Percentiles rank a stretch among this genome's conserved stretches.
phyloP scores from a whole-genome alignment of 2,888 invertebrate species.

The Archips crataeganus region DNA sequence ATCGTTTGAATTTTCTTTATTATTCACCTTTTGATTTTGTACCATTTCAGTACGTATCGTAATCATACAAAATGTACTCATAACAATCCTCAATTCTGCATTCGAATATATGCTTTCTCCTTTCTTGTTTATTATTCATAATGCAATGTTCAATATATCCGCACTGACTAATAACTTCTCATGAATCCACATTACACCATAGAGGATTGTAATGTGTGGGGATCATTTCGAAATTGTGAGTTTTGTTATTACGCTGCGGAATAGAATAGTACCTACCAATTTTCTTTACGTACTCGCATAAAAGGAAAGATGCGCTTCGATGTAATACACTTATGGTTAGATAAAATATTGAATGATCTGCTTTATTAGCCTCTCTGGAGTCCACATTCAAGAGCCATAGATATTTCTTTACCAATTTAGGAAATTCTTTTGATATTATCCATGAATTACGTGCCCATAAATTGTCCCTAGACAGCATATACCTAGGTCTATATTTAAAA shows the following conservation, averaged over 20 bases:
- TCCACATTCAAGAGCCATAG: background rate
- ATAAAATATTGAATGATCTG: constrained; percentile 36
- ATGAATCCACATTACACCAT: constrained; percentile 79
- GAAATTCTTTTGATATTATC: background rate
- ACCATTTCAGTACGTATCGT: background rate
- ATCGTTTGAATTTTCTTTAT: background rate
- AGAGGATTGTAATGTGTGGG: constrained; percentile 77
- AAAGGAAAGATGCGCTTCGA: constrained; percentile 27
- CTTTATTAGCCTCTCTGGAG: constrained; percentile 34
- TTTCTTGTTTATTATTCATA: constrained; percentile 80
- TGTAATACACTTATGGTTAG: constrained; percentile 38
- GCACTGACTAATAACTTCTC: constrained; percentile 79
- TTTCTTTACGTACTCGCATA: constrained; percentile 27
- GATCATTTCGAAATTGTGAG: constrained; percentile 69
- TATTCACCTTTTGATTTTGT: background rate
- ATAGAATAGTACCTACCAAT: constrained; percentile 35
- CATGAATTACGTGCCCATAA: background rate
- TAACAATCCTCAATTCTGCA: constrained; percentile 59
- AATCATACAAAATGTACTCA: background rate
- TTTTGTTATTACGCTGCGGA: constrained; percentile 53
- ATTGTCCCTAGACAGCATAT: background rate
- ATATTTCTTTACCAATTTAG: constrained; percentile 7
- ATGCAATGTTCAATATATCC: constrained; percentile 79
- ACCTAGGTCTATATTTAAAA: background rate
- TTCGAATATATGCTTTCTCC: constrained; percentile 66